These are phyloP conservation scores for Globodera rostochiensis DNA, from an alignment of 1,140 invertebrate species.

Conservation along the genomic window DNA sequence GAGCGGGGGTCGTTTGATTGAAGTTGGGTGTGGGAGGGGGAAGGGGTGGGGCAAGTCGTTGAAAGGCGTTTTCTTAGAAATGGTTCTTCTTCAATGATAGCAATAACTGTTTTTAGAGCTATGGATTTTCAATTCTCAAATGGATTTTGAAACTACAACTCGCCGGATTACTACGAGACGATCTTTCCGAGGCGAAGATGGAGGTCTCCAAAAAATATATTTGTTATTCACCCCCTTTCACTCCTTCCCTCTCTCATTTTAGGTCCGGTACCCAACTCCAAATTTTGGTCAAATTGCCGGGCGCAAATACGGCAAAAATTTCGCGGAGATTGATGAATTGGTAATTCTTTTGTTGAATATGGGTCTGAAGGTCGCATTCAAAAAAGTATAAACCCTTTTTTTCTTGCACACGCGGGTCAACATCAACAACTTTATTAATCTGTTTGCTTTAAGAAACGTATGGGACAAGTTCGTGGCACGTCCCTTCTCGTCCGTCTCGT, in stretches of 20 bases:
- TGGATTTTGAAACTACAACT: conserved; percentile 53
- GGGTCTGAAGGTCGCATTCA: no score
- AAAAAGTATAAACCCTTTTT: not conserved
- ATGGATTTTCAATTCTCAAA: conserved; percentile 48
- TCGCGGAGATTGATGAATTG: conserved; percentile 36
- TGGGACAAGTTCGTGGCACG: conserved; percentile 36
- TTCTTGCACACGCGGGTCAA: not conserved
- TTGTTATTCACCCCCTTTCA: not conserved
- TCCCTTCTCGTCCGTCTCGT: conserved; percentile 47
- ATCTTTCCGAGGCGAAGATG: conserved; percentile 13
- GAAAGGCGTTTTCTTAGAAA: no score
- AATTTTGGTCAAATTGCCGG: conserved; percentile 24
- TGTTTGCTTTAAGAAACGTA: not conserved
- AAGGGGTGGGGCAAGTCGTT: no score
- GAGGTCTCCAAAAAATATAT: not conserved
- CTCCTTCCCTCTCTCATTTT: conserved; percentile 16
- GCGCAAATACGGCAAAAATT: conserved; percentile 26
- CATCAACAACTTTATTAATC: not conserved
- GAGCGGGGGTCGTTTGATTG: no score
- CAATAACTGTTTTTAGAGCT: conserved; percentile 31
- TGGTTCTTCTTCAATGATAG: no score
- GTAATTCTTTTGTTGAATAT: conserved; percentile 15
- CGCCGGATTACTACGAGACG: conserved; percentile 51
- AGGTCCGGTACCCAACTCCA: conserved; percentile 13
- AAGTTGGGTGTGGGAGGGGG: no score